Evolutionary conservation across 2,797 vertebrate genomes (phyloP), one percentile per base, ranked within the genome.

Genomic region (Sylvilagus floridanus): DNA sequence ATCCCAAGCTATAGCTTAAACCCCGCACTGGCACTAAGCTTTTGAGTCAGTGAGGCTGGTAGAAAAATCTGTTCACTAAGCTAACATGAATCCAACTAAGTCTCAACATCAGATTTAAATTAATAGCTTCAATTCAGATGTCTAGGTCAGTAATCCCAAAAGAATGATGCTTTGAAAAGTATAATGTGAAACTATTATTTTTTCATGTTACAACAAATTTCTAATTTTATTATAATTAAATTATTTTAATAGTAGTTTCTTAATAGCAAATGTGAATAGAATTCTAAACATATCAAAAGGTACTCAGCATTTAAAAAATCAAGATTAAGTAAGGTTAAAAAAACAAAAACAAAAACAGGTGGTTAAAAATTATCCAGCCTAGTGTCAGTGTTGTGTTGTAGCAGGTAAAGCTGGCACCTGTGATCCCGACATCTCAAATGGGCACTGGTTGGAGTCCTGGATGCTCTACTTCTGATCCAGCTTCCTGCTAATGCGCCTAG

Each of bases 291-390:
- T 52, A 83, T 71, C 54, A 78, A 89, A 89, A 60, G 42, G 42
- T 42, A 42, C 42, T 42, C 7, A 42, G 42, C 42, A 42, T 42
- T 42, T 42, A 42, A 42, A 42, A 42, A 42, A 42, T 42, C 42
- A 42, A 42, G 42, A 42, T 42, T 35, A 35, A 35, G 35, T 42
- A 42, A 42, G 42, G 42, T 42, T 42, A 42, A 42, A 42, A 62
- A 62, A 62, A 62, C 2, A 62, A 22, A 17, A 22, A 62, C 16
- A 19, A 19, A 84, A 71, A 84, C 42, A 42, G 63, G 83, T 32
- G 54, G n/a, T 93, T 93, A 69, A 92, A 85, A 60, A 50, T 37
- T 93, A 89, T 78, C 71, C 42, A 89, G 65, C 37, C 19, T 47
- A 8, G 42, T 47, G 42, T 47, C 42, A 47, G 42, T 47, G 42